Percentiles rank a stretch among this genome's conserved stretches.
Evolutionary conservation across 1,140 invertebrate species (phyloP).

Genomic region (Sweltsa coloradensis): DNA sequence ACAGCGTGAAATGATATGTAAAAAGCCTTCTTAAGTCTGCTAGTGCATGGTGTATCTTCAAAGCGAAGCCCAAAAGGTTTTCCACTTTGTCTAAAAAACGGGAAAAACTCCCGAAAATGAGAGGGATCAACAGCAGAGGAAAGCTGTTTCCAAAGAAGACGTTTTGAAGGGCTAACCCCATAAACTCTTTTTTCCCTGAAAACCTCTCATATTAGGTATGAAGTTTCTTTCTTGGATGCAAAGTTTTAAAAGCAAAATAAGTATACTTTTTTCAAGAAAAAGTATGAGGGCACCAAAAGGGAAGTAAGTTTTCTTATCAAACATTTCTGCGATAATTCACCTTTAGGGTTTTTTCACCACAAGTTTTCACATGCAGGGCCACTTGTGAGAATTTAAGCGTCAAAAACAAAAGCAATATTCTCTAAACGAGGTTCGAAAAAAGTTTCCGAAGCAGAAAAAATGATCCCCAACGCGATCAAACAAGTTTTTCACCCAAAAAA

Average conservation of each 20-base stretch:
- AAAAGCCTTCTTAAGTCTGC: no score
- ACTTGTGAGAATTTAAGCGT: slow-evolving; percentile 14
- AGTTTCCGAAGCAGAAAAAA: slow-evolving; percentile 10
- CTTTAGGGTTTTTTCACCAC: slow-evolving; percentile 14
- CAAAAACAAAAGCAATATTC: slow-evolving; percentile 13
- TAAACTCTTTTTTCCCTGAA: slow-evolving; percentile 10
- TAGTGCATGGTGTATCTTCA: no score
- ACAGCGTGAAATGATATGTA: no score
- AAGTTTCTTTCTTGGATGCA: slow-evolving; percentile 6
- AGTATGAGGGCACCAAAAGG: slow-evolving; percentile 12
- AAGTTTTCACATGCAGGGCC: slow-evolving; percentile 15
- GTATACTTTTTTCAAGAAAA: slow-evolving; percentile 12
- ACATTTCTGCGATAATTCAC: slow-evolving; percentile 14
- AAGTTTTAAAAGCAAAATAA: slow-evolving; percentile 13
- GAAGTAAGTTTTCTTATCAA: slow-evolving; percentile 11
- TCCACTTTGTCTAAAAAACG: slow-evolving; percentile 2
- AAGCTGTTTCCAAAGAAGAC: neutral
- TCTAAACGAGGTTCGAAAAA: slow-evolving; percentile 14
- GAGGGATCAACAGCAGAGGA: slow-evolving; percentile 10
- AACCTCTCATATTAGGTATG: slow-evolving; percentile 5
- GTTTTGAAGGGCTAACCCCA: slow-evolving; percentile 3
- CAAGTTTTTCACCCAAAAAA: slow-evolving; percentile 11
- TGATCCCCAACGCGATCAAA: slow-evolving; percentile 9
- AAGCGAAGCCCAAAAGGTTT: no score
- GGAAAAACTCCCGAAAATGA: slow-evolving; percentile 6